Percentiles rank a stretch among this genome's conserved stretches.
Conservation (phyloP, 2,797 vertebrate genomes). For the Sebastes minor region DNA sequence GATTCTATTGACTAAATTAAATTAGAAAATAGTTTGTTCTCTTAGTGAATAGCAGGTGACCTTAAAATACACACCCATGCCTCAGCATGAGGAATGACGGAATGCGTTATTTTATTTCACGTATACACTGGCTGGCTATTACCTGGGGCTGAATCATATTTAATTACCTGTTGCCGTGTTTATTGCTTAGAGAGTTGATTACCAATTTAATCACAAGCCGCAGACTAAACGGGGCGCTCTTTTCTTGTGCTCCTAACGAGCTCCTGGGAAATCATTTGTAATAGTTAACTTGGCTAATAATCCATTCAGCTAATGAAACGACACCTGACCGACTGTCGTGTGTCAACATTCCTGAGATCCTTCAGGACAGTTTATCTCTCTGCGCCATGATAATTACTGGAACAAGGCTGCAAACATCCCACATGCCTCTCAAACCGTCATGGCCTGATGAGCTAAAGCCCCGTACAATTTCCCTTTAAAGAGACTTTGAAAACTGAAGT, state of each 20-base stretch:
- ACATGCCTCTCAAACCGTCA: background rate
- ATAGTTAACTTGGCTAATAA: slow-evolving; percentile 44
- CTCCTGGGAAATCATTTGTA: slow-evolving; percentile 71
- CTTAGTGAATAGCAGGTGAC: background rate
- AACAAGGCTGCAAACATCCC: slow-evolving; percentile 22
- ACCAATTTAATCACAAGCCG: slow-evolving; percentile 64
- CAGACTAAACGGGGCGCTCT: slow-evolving; percentile 29
- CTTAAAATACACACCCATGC: background rate
- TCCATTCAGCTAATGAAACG: slow-evolving; percentile 42
- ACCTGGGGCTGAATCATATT: slow-evolving; percentile 38
- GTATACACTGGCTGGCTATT: background rate
- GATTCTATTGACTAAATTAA: background rate
- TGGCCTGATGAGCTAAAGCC: slow-evolving; percentile 24
- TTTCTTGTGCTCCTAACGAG: slow-evolving; percentile 35
- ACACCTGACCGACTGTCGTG: slow-evolving; percentile 26
- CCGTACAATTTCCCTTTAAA: slow-evolving; percentile 26
- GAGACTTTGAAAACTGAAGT: slow-evolving; percentile 36
- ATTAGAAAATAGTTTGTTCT: slow-evolving; percentile 13
- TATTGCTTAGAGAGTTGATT: slow-evolving; percentile 58
- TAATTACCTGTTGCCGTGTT: slow-evolving; percentile 66
- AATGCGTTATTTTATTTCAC: background rate
- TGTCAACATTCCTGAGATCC: slow-evolving; percentile 24
- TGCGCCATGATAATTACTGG: slow-evolving; percentile 27
- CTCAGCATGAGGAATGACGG: background rate
- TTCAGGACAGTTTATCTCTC: slow-evolving; percentile 8